These are phyloP conservation scores for Cyclina sinensis DNA, from an alignment of 1,140 invertebrate genomes.

Conservation along the genomic window DNA sequence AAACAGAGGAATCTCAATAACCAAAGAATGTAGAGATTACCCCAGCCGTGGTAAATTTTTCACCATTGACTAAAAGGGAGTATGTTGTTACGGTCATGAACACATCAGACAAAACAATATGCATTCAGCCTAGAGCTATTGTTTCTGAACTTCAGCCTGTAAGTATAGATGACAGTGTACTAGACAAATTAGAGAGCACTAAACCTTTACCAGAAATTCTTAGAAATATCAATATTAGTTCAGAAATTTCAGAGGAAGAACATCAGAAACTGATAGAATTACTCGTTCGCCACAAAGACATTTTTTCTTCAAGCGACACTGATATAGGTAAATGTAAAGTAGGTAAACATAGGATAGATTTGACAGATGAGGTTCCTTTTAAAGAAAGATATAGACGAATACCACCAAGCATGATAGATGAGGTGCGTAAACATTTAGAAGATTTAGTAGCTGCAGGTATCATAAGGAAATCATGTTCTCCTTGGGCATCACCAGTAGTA, in stretches of 20 bases:
- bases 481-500: constrained; percentile 4
- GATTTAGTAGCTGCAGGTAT: not conserved
- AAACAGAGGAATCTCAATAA: not conserved
- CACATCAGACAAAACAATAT: constrained; percentile 2
- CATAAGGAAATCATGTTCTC: not conserved
- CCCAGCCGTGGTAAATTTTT: not conserved
- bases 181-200: constrained; percentile 1
- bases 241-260: constrained; percentile 8
- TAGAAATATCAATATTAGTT: not conserved
- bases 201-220: not conserved
- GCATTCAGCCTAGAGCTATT: constrained; percentile 8
- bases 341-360: not conserved
- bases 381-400: not conserved
- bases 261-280: not conserved
- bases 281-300: not conserved
- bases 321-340: not conserved
- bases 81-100: too few relatives aligned
- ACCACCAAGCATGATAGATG: not conserved
- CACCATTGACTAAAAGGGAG: not conserved
- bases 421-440: constrained; percentile 4
- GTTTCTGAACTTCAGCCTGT: constrained; percentile 54
- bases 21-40: constrained; percentile 31
- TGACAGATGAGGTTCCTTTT: not conserved
- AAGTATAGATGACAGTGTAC: not conserved
- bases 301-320: not conserved